Conservation (phyloP, 2,797 vertebrate genomes). For the Typhlichthys eigenmanni region DNA sequence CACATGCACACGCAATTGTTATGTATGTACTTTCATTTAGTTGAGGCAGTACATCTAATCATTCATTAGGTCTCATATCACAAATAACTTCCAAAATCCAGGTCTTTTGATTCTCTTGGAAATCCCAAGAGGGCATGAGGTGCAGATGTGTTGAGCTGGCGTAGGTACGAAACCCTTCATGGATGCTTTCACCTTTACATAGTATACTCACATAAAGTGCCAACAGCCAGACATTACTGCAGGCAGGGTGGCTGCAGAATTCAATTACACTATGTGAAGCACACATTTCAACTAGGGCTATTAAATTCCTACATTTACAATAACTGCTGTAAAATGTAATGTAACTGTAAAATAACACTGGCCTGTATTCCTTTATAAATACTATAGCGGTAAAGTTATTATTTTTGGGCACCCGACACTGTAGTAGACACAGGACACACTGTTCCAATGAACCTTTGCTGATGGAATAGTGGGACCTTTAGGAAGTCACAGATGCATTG, state of each 20-base stretch:
- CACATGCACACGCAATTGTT: no score
- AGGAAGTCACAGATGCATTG: conserved; percentile 28
- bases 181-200: conserved; percentile 37
- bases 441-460: conserved; percentile 17
- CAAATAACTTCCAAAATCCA: conserved; percentile 15
- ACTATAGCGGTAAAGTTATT: background rate
- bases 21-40: no score
- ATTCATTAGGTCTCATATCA: no score
- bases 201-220: conserved; percentile 19
- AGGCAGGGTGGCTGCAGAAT: no score
- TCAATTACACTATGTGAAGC: no score
- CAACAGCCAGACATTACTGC: background rate
- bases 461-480: conserved; percentile 29
- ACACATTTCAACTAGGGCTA: no score
- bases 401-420: background rate
- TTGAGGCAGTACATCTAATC: no score
- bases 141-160: conserved; percentile 48
- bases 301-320: no score
- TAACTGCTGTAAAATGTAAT: no score
- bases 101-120: conserved; percentile 28
- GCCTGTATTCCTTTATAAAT: no score
- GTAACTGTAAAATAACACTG: no score
- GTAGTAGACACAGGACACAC: background rate
- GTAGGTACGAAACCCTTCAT: conserved; percentile 21
- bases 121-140: conserved; percentile 36